Percentiles rank a stretch among this genome's conserved stretches.
phyloP scores from a whole-genome alignment of 2,797 vertebrate species.

The Crocodylus rhombifer region DNA sequence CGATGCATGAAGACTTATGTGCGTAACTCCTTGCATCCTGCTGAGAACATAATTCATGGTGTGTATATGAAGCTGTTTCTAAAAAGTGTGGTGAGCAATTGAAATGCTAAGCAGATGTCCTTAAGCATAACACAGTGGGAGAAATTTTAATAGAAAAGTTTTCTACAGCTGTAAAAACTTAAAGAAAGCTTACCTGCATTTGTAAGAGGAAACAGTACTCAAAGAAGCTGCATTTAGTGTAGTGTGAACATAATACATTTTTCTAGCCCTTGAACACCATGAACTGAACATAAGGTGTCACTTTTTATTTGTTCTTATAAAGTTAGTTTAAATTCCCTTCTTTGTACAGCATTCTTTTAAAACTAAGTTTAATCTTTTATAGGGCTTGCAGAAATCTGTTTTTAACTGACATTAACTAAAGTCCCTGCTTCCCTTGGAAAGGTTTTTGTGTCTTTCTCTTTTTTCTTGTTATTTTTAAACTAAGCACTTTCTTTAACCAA shows the following conservation, averaged over 20 bases:
- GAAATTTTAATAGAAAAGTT: not conserved
- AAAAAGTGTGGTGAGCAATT: not conserved
- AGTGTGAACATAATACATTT: not conserved
- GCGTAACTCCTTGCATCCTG: not conserved
- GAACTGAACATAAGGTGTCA: not conserved
- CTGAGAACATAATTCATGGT: not conserved
- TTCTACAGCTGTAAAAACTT: not conserved
- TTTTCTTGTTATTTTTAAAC: slow-evolving; percentile 21
- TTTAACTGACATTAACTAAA: slow-evolving; percentile 34
- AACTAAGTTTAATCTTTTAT: not conserved
- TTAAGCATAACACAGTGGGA: not conserved
- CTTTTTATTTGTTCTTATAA: not conserved
- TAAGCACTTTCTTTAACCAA: slow-evolving; percentile 37
- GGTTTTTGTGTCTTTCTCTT: not conserved
- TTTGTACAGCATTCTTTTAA: not conserved
- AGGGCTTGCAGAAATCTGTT: slow-evolving; percentile 62
- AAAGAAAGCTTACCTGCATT: not conserved
- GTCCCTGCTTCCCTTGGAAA: slow-evolving; percentile 8
- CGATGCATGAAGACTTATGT: not conserved
- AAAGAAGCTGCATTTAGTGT: not conserved
- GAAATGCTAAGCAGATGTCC: not conserved
- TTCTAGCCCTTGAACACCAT: not conserved
- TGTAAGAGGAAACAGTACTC: not conserved
- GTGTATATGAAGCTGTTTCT: not conserved
- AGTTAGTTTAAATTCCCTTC: not conserved